Percentiles rank a stretch among this genome's conserved stretches.
These are phyloP conservation scores for Tauraco hartlaubi DNA, from an alignment of 2,797 vertebrate species.

Conservation along the genomic window DNA sequence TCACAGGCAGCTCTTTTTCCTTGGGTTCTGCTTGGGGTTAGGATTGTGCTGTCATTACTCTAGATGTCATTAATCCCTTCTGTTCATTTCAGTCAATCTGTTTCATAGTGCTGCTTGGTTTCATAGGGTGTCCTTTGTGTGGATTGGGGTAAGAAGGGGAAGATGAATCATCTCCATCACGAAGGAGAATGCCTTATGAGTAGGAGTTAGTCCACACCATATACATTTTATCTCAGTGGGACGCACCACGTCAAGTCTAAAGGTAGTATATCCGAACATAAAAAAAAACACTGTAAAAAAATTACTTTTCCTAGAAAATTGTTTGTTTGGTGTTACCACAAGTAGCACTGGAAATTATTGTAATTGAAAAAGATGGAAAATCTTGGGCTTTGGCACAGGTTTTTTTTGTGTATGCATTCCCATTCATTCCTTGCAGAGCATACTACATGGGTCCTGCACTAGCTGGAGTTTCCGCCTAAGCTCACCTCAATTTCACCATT, in stretches of 20 bases:
- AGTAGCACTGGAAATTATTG: background rate
- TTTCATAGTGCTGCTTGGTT: background rate
- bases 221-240: background rate
- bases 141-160: background rate
- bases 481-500: background rate
- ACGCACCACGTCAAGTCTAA: background rate
- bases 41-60: background rate
- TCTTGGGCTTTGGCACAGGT: background rate
- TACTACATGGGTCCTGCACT: background rate
- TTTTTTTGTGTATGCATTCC: background rate
- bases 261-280: background rate
- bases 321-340: background rate
- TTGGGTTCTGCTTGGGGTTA: background rate
- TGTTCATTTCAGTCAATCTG: background rate
- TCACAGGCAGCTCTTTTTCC: background rate
- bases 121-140: background rate
- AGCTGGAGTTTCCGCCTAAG: background rate
- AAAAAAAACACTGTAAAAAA: background rate
- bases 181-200: background rate
- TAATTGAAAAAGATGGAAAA: background rate
- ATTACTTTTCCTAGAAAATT: background rate
- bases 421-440: background rate
- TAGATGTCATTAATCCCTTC: background rate
- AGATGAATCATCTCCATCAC: background rate
- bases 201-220: background rate